Evolutionary conservation across 2,797 vertebrate genomes (phyloP).

Genomic region (Phalloptychus januarius): DNA sequence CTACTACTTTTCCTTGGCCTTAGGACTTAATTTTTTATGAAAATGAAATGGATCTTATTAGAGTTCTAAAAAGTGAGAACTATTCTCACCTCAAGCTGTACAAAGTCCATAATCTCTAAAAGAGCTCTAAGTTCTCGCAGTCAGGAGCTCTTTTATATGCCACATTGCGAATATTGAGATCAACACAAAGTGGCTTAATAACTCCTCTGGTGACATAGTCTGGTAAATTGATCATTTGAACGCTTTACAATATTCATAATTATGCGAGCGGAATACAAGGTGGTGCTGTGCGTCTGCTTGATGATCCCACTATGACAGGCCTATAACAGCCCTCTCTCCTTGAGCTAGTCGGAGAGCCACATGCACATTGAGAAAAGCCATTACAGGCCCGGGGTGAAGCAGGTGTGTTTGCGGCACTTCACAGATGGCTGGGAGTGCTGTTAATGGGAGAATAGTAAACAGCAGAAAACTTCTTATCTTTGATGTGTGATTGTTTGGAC

Average conservation of each 20-base stretch:
- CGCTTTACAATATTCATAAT: conserved; percentile 79
- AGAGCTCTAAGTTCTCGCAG: conserved; percentile 54
- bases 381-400: conserved; percentile 79
- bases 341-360: conserved; percentile 68
- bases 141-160: conserved; percentile 57
- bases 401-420: conserved; percentile 82
- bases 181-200: conserved; percentile 78
- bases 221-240: conserved; percentile 77
- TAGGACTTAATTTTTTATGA: conserved; percentile 26
- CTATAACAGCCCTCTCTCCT: conserved; percentile 73
- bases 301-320: conserved; percentile 77
- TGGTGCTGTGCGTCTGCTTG: conserved; percentile 75
- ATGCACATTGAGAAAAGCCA: conserved; percentile 82
- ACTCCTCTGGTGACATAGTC: conserved; percentile 72
- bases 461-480: conserved; percentile 74
- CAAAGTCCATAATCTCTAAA: conserved; percentile 47
- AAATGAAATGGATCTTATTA: conserved; percentile 27
- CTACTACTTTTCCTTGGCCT: background rate
- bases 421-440: conserved; percentile 80
- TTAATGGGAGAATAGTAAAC: conserved; percentile 79
- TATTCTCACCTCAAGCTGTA: conserved; percentile 38
- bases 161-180: conserved; percentile 76
- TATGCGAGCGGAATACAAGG: conserved; percentile 72
- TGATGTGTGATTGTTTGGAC: conserved; percentile 65
- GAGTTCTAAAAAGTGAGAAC: conserved; percentile 35